Percentiles rank a stretch among this genome's conserved stretches.
These are phyloP conservation scores for Colletes gigas DNA, from an alignment of 1,140 invertebrate species.

Conservation along the genomic window DNA sequence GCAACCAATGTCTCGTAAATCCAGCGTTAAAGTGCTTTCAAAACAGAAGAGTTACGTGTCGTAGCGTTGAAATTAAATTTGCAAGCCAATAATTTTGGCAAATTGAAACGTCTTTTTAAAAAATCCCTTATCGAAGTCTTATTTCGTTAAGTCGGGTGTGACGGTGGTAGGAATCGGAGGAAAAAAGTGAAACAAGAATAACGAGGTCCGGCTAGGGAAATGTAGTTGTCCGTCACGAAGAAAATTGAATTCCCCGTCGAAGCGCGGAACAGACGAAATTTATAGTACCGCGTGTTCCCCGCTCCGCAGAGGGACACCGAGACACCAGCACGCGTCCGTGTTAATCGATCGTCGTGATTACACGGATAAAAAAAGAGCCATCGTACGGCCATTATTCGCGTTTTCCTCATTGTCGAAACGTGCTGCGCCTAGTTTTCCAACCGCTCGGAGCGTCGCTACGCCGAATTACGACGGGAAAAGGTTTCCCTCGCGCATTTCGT, in stretches of 20 bases:
- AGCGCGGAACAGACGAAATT: constrained; percentile 65
- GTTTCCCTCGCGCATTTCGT: constrained; percentile 12
- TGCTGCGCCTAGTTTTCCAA: constrained; percentile 8
- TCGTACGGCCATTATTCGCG: constrained; percentile 49
- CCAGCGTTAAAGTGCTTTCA: no score
- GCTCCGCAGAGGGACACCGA: constrained; percentile 48
- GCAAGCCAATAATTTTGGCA: no score
- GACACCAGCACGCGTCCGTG: constrained; percentile 39
- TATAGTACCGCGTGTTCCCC: constrained; percentile 60
- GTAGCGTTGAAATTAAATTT: no score
- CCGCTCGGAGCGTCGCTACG: background rate
- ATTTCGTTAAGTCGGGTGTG: background rate
- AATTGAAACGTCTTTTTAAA: no score
- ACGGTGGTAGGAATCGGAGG: constrained; percentile 16
- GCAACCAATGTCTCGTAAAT: no score
- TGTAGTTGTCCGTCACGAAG: constrained; percentile 64
- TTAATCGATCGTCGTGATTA: constrained; percentile 64
- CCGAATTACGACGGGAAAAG: background rate
- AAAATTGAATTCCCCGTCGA: constrained; percentile 71
- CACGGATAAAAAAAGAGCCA: constrained; percentile 36
- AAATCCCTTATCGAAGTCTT: background rate
- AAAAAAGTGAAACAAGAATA: constrained; percentile 40
- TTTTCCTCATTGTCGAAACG: constrained; percentile 51
- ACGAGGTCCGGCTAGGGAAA: constrained; percentile 31
- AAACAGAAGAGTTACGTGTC: no score